These are phyloP conservation scores for Zapus hudsonius DNA, from an alignment of 2,113 vertebrate species.

Conservation along the genomic window DNA sequence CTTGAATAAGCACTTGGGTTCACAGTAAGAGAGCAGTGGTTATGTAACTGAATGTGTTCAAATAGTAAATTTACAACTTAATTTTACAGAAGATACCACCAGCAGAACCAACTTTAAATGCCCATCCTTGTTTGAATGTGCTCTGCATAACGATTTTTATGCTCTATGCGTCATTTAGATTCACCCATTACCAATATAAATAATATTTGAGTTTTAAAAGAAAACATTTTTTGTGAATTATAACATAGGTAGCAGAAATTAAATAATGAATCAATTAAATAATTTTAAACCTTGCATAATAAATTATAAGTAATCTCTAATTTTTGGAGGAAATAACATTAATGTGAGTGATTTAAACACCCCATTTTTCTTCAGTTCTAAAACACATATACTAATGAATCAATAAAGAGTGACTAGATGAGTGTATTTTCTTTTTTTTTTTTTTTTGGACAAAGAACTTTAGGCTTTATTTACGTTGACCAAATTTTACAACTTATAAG, in stretches of 20 bases:
- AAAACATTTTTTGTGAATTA: neutral
- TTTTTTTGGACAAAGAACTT: too few relatives aligned
- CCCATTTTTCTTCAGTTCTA: neutral
- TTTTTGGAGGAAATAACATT: neutral
- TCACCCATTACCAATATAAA: neutral
- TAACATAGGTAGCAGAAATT: neutral
- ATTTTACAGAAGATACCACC: neutral
- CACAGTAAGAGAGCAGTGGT: neutral
- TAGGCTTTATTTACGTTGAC: too few relatives aligned
- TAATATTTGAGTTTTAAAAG: neutral
- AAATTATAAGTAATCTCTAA: neutral
- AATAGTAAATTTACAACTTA: neutral
- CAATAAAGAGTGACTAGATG: neutral
- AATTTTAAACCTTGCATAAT: neutral
- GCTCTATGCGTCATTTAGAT: neutral
- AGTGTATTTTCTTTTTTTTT: too few relatives aligned
- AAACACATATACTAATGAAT: neutral
- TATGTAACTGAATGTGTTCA: constrained; percentile 1
- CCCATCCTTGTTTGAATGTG: neutral
- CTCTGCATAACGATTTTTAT: neutral
- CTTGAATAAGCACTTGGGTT: neutral
- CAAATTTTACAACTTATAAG: too few relatives aligned
- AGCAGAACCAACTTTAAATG: neutral
- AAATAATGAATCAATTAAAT: neutral
- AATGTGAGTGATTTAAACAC: constrained; percentile 1